Conservation (phyloP, 2,113 vertebrate genomes). For the Nesoenas mayeri region DNA sequence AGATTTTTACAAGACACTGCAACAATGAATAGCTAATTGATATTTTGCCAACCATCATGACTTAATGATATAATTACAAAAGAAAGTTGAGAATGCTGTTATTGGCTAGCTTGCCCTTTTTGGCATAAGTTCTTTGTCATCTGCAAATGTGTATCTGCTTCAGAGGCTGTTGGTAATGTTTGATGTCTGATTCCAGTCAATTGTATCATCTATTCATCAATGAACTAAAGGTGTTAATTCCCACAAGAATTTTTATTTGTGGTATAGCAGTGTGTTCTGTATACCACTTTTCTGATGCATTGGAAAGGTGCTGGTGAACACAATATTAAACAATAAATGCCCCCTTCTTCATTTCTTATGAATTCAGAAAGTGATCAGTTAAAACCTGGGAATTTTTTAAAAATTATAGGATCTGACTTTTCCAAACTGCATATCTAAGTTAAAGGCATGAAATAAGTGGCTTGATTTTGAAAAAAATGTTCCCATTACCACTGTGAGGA, state of each 20-base stretch:
- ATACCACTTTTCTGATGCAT: background rate
- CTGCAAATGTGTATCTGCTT: background rate
- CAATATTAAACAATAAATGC: background rate
- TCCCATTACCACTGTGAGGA: background rate
- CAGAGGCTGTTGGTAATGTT: background rate
- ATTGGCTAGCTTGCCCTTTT: background rate
- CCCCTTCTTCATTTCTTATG: background rate
- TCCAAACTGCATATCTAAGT: background rate
- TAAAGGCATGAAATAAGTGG: background rate
- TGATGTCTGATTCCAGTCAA: background rate
- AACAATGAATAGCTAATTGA: background rate
- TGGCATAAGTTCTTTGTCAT: background rate
- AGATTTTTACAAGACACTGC: background rate
- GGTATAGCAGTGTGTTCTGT: background rate
- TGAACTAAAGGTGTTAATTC: constrained; percentile 3
- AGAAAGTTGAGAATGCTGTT: background rate
- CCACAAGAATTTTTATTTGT: background rate
- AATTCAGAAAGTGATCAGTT: background rate
- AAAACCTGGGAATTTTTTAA: background rate
- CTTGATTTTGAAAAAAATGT: background rate
- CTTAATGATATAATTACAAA: background rate
- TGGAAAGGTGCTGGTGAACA: background rate
- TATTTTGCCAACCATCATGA: background rate
- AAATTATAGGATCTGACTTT: background rate
- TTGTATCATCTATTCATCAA: background rate